These are phyloP conservation scores for Thaumatotibia leucotreta DNA, from an alignment of 1,140 invertebrate species.

Conservation along the genomic window DNA sequence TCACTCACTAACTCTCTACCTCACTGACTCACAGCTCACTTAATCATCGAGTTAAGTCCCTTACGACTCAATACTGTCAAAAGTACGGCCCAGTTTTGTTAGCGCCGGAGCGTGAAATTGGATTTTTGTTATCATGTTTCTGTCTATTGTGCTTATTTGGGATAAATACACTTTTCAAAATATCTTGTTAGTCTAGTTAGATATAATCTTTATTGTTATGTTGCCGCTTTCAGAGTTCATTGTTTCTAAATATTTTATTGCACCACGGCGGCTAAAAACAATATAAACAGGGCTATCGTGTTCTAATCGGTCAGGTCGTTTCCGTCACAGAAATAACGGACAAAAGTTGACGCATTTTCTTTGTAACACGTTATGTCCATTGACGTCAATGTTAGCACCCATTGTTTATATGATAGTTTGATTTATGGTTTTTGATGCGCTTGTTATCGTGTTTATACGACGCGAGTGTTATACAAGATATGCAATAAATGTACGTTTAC, in stretches of 20 bases:
- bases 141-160: neutral
- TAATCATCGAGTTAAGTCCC: conserved; percentile 58
- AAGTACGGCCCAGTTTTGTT: neutral
- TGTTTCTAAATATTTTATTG: neutral
- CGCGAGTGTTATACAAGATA: neutral
- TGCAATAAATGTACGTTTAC: neutral
- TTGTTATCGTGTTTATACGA: neutral
- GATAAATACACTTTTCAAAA: neutral
- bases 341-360: neutral
- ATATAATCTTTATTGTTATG: neutral
- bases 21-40: conserved; percentile 60
- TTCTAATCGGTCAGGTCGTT: neutral
- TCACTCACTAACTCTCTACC: conserved; percentile 26
- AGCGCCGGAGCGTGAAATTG: neutral
- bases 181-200: neutral
- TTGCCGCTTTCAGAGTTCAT: neutral
- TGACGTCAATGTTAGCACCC: neutral
- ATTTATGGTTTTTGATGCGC: neutral
- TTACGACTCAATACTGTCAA: conserved; percentile 1
- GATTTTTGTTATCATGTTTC: neutral
- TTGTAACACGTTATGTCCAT: neutral
- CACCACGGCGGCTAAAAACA: neutral
- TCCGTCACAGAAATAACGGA: neutral
- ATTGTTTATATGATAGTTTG: neutral
- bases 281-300: neutral